These are phyloP conservation scores for Conus betulinus DNA, from an alignment of 1,140 invertebrate genomes.

Conservation along the genomic window DNA sequence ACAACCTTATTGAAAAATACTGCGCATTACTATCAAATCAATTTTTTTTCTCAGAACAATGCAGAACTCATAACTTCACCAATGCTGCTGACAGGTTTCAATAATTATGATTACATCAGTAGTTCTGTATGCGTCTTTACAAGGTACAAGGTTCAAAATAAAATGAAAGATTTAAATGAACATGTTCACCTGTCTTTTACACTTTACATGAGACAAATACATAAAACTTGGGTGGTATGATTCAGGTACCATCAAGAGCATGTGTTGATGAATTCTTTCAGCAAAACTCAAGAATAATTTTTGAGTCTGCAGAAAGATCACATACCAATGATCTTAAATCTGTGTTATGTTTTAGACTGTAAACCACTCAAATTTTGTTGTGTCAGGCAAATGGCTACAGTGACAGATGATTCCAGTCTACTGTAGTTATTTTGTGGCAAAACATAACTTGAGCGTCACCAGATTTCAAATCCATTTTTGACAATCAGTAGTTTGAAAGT, in stretches of 20 bases:
- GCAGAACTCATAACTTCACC: too few relatives aligned
- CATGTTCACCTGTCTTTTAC: background rate
- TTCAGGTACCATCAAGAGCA: background rate
- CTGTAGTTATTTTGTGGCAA: background rate
- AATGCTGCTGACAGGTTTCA: too few relatives aligned
- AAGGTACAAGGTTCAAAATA: too few relatives aligned
- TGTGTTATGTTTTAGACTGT: background rate
- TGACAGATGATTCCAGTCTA: background rate
- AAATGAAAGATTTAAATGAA: too few relatives aligned
- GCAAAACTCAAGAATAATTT: background rate
- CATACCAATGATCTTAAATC: background rate
- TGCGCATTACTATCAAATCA: too few relatives aligned
- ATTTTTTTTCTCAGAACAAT: too few relatives aligned
- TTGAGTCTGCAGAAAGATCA: background rate
- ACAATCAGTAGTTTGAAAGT: background rate
- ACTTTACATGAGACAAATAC: background rate
- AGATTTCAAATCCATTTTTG: background rate
- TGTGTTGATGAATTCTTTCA: conserved; percentile 6
- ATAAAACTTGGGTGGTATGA: background rate
- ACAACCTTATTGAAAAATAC: too few relatives aligned
- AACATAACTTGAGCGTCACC: background rate
- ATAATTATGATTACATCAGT: too few relatives aligned
- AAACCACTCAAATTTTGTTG: background rate
- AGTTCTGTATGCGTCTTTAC: too few relatives aligned
- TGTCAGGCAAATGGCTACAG: background rate